phyloP scores from a whole-genome alignment of 2,888 invertebrate species.

The Sphaerophoria rueppellii region DNA sequence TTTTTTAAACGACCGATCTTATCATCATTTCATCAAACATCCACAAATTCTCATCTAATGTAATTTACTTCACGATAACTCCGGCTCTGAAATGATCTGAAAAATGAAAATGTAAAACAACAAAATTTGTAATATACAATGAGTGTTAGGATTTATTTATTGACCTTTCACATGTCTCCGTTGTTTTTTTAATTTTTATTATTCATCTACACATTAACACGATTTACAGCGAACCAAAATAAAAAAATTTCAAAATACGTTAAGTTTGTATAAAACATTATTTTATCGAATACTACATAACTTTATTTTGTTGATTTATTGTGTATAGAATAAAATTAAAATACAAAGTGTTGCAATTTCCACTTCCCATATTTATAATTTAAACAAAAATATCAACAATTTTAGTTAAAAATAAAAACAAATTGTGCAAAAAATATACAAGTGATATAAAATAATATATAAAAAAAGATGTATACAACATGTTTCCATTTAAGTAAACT shows the following conservation, averaged over 20 bases:
- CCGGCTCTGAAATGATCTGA: background rate
- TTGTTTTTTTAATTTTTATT: conserved; percentile 16
- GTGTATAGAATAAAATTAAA: background rate
- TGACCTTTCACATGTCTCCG: conserved; percentile 58
- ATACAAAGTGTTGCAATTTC: conserved; percentile 3
- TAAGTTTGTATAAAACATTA: conserved; percentile 38
- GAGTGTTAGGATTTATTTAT: conserved; percentile 60
- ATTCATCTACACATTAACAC: conserved; percentile 55
- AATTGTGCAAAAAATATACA: conserved; percentile 52
- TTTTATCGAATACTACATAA: conserved; percentile 37
- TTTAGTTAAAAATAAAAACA: conserved; percentile 20
- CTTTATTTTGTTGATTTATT: conserved; percentile 18
- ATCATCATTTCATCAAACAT: no score
- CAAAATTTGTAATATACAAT: conserved; percentile 53
- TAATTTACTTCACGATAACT: no score
- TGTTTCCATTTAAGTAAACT: conserved; percentile 59
- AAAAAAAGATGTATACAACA: conserved; percentile 49
- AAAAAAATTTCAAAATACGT: conserved; percentile 45
- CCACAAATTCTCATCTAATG: no score
- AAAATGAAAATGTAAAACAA: conserved; percentile 1
- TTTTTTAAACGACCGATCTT: no score
- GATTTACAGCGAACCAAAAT: conserved; percentile 53
- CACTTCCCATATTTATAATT: conserved; percentile 16
- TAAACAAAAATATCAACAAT: conserved; percentile 53
- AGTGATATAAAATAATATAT: conserved; percentile 25